These are phyloP conservation scores for Indri indri DNA, from an alignment of 2,113 vertebrate genomes.

Conservation along the genomic window DNA sequence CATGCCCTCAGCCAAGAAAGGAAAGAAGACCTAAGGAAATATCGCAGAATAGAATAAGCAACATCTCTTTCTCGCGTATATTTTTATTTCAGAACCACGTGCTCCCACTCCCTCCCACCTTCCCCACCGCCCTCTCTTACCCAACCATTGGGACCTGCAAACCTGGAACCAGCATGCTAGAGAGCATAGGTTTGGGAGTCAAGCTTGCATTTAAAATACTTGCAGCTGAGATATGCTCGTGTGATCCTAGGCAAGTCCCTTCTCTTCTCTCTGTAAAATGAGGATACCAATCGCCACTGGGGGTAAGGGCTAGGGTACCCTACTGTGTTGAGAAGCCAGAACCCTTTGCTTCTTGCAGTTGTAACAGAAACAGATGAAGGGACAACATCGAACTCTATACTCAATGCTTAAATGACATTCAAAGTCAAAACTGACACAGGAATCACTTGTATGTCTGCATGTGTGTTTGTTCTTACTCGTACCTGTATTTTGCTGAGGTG, in stretches of 20 bases:
- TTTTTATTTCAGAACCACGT: slow-evolving; percentile 8
- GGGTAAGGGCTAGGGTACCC: neutral
- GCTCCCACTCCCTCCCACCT: neutral
- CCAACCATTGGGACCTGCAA: neutral
- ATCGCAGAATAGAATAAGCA: neutral
- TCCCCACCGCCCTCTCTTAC: neutral
- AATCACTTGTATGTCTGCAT: accelerated
- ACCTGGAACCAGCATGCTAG: neutral
- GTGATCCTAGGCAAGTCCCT: neutral
- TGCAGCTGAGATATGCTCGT: neutral
- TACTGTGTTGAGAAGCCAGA: neutral
- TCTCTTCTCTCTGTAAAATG: neutral
- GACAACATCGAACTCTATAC: neutral
- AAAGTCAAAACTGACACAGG: neutral
- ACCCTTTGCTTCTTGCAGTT: neutral
- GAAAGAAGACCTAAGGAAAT: slow-evolving; percentile 9
- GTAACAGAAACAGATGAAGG: neutral
- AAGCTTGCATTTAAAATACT: neutral
- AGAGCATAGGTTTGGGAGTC: neutral
- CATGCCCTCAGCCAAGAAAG: slow-evolving; percentile 44
- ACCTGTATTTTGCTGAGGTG: neutral
- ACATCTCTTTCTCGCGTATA: neutral
- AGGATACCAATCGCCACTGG: neutral
- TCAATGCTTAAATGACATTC: neutral
- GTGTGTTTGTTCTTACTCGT: neutral